These are phyloP conservation scores for Echeneis naucrates DNA, from an alignment of 2,797 vertebrate species.

Conservation along the genomic window DNA sequence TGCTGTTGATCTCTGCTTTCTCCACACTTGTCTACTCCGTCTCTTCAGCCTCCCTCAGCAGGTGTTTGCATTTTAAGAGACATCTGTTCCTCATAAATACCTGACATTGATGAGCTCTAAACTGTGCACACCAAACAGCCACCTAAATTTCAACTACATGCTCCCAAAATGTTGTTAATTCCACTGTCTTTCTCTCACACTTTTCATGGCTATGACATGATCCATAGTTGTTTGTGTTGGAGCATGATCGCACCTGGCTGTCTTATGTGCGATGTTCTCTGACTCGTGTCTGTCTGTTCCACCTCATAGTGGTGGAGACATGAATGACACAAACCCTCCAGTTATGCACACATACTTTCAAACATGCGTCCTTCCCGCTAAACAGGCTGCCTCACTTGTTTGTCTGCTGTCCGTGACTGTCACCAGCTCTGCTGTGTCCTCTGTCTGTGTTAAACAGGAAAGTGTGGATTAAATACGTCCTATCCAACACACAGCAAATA, in stretches of 20 bases:
- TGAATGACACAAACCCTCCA: conserved; percentile 45
- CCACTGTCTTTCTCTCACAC: background rate
- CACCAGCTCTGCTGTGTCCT: background rate
- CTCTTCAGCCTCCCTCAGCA: conserved; percentile 31
- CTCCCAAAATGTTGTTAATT: background rate
- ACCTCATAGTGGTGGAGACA: conserved; percentile 27
- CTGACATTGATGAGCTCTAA: conserved; percentile 39
- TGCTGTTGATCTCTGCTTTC: conserved; percentile 60
- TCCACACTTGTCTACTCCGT: conserved; percentile 45
- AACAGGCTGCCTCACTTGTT: conserved; percentile 35
- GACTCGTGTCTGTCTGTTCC: conserved; percentile 16
- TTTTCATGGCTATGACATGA: background rate
- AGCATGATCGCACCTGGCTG: conserved; percentile 1
- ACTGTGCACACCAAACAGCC: conserved; percentile 32
- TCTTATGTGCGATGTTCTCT: conserved; percentile 10
- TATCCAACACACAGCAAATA: no score
- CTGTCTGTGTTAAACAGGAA: background rate
- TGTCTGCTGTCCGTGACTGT: conserved; percentile 20
- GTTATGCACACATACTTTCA: conserved; percentile 33
- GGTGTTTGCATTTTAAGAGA: conserved; percentile 59
- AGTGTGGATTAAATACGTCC: background rate
- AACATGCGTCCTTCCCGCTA: conserved; percentile 20
- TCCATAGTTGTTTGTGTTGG: background rate
- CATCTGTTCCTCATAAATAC: conserved; percentile 42
- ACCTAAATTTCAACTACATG: conserved; percentile 39